Percentiles rank a stretch among this genome's conserved stretches.
phyloP scores from a whole-genome alignment of 2,113 vertebrate genomes.

The Typhlomys cinereus region DNA sequence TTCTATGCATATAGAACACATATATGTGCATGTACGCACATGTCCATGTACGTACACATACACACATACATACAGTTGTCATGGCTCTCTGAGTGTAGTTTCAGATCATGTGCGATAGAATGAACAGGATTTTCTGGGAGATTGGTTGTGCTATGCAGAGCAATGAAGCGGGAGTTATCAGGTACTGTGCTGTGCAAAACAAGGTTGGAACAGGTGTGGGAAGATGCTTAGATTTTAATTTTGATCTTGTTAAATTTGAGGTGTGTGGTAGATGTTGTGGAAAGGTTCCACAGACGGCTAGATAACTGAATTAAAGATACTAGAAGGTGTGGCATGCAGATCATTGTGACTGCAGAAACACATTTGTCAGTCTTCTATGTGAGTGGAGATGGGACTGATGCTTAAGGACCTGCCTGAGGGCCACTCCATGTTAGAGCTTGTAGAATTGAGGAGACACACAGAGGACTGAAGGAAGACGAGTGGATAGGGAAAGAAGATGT shows the following conservation, averaged over 20 bases:
- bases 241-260: background rate
- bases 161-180: background rate
- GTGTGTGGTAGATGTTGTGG: background rate
- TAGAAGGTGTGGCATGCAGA: background rate
- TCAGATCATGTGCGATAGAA: background rate
- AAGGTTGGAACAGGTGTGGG: background rate
- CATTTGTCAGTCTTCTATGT: background rate
- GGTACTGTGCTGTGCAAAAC: background rate
- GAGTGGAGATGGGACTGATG: background rate
- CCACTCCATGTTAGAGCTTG: fast-evolving
- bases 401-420: background rate
- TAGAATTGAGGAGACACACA: background rate
- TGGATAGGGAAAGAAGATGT: background rate
- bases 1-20: background rate
- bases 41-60: background rate
- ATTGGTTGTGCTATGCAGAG: background rate
- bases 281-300: background rate
- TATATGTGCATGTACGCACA: background rate
- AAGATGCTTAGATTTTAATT: background rate
- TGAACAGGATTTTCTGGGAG: background rate
- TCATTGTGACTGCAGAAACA: background rate
- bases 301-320: background rate
- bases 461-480: background rate
- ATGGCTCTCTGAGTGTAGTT: background rate
- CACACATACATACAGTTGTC: background rate